These are phyloP conservation scores for Drosophila lutescens DNA, from an alignment of 2,888 invertebrate genomes.

Conservation along the genomic window DNA sequence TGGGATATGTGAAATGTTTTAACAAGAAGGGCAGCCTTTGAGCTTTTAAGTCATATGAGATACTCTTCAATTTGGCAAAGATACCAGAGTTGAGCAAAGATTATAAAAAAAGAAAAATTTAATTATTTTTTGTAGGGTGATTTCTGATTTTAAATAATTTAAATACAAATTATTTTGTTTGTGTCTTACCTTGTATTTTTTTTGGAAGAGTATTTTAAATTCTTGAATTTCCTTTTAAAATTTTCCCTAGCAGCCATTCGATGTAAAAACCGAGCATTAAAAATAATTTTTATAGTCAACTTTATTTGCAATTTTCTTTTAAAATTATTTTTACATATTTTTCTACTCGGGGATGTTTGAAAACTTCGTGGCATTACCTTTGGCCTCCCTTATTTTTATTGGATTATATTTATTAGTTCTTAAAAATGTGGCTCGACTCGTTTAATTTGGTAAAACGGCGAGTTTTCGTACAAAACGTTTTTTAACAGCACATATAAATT, in stretches of 20 bases:
- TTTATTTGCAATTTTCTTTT: slow-evolving; percentile 66
- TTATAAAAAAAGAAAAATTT: too few relatives aligned
- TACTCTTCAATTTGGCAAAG: neutral
- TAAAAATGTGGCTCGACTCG: slow-evolving; percentile 59
- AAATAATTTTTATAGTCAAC: slow-evolving; percentile 74
- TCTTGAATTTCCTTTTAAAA: neutral
- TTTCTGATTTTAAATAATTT: neutral
- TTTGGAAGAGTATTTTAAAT: neutral
- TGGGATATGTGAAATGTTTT: slow-evolving; percentile 36
- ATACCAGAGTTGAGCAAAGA: too few relatives aligned
- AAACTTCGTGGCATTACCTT: slow-evolving; percentile 26
- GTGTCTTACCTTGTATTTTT: neutral
- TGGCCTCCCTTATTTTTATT: slow-evolving; percentile 44
- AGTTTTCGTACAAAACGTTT: slow-evolving; percentile 62
- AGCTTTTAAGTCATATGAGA: neutral
- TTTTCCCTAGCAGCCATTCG: slow-evolving; percentile 37
- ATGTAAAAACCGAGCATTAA: slow-evolving; percentile 76
- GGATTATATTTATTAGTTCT: slow-evolving; percentile 62
- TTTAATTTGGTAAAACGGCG: slow-evolving; percentile 62
- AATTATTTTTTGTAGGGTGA: too few relatives aligned
- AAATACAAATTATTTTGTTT: neutral
- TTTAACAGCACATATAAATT: slow-evolving; percentile 75
- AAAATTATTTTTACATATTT: slow-evolving; percentile 33
- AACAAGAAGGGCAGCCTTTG: neutral
- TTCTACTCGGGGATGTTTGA: slow-evolving; percentile 45